Evolutionary conservation across 2,888 invertebrate species (phyloP), one percentile per base, ranked within the genome.

Genomic region (Cerastis rubricosa): DNA sequence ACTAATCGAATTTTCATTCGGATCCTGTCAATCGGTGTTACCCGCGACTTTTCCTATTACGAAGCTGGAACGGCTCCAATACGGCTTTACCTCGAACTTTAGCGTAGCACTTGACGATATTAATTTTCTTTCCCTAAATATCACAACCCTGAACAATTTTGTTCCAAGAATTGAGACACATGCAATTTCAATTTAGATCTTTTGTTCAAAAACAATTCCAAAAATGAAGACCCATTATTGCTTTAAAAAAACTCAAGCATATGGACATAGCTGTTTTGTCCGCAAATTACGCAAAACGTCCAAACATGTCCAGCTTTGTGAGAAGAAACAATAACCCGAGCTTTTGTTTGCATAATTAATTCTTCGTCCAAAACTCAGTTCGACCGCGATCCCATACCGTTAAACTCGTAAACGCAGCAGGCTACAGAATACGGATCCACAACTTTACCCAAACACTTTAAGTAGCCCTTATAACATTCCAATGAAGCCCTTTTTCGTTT

Each of bases 311-410:
- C 89, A 84, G 87, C 87, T 90, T 94, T 92, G 92, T 93, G 87
- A 89, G 88, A 92, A 93, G 92, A 94, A 94, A 96, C 95, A 95
- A 96, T 94, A 94, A 93, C 93, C 88, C 86, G 87, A 85, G 91
- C 91, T 94, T 94, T 94, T 95, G 95, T 95, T 95, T 94, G 93
- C 93, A 94, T 95, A 95, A 96, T 96, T 96, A 96, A 95, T 95
- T 94, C 93, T 92, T 91, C 85, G 87, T 86, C 91, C 91, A 88
- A 91, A 93, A 94, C 91, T 92, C 92, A 90, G 91, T 94, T 94
- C 91, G 92, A 94, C 94, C 95, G 92, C 92, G 92, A 92, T 92
- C 93, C 92, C 91, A 88, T 87, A 93, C 95, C 94, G 96, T 96
- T 95, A 95, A 90, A 90, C 92, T 94, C 94, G 91, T 94, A 94